Conservation (phyloP, 2,888 invertebrate species). For the Drosophila ezoana region DNA sequence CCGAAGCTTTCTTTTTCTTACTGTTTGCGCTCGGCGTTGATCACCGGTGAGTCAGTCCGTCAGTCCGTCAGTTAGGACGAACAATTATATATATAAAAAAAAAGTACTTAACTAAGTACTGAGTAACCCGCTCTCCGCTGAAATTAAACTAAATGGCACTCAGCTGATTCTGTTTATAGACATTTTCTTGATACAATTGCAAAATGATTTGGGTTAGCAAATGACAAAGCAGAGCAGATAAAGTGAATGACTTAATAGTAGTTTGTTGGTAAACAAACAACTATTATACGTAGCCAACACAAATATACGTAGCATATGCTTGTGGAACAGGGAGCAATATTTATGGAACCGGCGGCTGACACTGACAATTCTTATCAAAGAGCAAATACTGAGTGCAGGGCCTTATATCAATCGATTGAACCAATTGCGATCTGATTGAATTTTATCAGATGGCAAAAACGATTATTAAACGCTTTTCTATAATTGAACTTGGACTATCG, state of each 20-base stretch:
- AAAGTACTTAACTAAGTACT: not conserved
- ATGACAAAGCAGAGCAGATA: conserved; percentile 19
- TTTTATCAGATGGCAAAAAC: conserved; percentile 52
- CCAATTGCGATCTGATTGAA: conserved; percentile 42
- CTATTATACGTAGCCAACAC: no score
- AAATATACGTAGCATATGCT: not conserved
- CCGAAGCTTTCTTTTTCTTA: no score
- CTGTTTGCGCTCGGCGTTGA: no score
- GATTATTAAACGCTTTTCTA: conserved; percentile 38
- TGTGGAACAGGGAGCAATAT: conserved; percentile 13
- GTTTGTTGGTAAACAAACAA: conserved; percentile 34
- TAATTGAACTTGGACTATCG: conserved; percentile 25
- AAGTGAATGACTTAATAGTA: conserved; percentile 20
- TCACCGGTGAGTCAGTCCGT: no score
- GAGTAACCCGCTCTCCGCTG: not conserved
- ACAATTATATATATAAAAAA: no score
- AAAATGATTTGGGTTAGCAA: conserved; percentile 5
- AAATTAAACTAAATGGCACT: conserved; percentile 1
- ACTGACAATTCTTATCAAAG: conserved; percentile 40
- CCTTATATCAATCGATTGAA: conserved; percentile 37
- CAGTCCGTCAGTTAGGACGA: no score
- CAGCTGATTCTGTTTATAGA: not conserved
- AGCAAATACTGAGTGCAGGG: conserved; percentile 15
- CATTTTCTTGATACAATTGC: conserved; percentile 5
- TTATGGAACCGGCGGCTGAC: conserved; percentile 16